A percentile compares a stretch with the other conserved stretches of the same genome.
These are phyloP conservation scores for Contarinia nasturtii DNA, from an alignment of 1,140 invertebrate genomes.

Conservation along the genomic window DNA sequence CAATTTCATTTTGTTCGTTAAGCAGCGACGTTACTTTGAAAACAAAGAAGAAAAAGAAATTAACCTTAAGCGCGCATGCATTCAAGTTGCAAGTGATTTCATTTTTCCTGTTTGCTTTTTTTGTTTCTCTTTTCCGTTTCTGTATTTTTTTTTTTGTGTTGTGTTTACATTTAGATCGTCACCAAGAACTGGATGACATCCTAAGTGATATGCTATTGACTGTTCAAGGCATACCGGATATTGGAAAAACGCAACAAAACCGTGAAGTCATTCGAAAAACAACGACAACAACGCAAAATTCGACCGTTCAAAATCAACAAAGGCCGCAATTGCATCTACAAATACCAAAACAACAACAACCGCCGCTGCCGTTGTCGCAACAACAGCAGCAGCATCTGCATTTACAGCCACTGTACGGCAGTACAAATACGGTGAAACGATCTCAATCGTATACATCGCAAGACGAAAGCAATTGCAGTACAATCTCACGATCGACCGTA, in stretches of 20 bases:
- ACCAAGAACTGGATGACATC: constrained; percentile 5
- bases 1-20: no score
- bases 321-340: not conserved
- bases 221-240: constrained; percentile 5
- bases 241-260: not conserved
- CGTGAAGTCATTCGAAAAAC: not conserved
- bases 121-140: no score
- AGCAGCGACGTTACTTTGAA: no score
- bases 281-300: not conserved
- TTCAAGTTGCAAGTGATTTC: no score
- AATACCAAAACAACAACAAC: no score
- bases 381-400: not conserved
- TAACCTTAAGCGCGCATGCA: no score
- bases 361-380: not conserved
- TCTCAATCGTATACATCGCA: not conserved
- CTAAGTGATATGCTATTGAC: constrained; percentile 5
- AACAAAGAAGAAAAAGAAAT: no score
- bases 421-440: not conserved
- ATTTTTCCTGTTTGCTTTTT: no score
- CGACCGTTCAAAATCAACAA: not conserved
- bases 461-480: not conserved
- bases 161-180: constrained; percentile 1
- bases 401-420: not conserved
- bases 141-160: not conserved
- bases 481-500: not conserved